These are phyloP conservation scores for Tragelaphus imberbis DNA, from an alignment of 2,113 vertebrate genomes.

Conservation along the genomic window DNA sequence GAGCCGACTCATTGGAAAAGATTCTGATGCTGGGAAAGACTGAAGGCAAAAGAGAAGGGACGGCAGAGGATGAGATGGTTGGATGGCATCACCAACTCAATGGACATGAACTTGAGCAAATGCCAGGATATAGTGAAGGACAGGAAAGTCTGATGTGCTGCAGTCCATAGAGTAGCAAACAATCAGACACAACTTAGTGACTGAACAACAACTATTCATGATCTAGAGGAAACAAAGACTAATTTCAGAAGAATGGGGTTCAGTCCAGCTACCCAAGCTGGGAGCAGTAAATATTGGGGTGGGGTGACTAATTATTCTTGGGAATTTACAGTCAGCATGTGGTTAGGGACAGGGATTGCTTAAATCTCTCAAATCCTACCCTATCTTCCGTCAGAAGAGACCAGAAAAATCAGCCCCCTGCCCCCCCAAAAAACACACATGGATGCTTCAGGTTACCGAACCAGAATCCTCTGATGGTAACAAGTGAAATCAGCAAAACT, in stretches of 20 bases:
- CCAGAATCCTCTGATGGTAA: background rate
- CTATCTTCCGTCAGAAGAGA: background rate
- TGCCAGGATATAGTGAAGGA: fast-evolving
- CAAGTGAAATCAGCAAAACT: background rate
- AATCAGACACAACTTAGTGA: background rate
- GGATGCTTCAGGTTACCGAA: background rate
- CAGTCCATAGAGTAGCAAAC: background rate
- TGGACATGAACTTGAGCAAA: background rate
- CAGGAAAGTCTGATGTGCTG: background rate
- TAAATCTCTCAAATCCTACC: background rate
- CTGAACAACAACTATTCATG: background rate
- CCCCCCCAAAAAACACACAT: background rate
- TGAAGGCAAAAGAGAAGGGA: background rate
- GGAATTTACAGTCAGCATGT: background rate
- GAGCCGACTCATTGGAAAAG: background rate
- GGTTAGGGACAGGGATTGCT: background rate
- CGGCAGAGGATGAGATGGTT: background rate
- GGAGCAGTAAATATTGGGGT: background rate
- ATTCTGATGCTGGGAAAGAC: background rate
- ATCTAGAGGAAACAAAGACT: background rate
- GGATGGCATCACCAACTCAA: background rate
- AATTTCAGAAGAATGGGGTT: constrained; percentile 8
- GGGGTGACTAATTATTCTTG: background rate
- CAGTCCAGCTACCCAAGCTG: background rate
- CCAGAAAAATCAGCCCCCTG: background rate